phyloP scores from a whole-genome alignment of 2,888 invertebrate species.

The Altica lythri region DNA sequence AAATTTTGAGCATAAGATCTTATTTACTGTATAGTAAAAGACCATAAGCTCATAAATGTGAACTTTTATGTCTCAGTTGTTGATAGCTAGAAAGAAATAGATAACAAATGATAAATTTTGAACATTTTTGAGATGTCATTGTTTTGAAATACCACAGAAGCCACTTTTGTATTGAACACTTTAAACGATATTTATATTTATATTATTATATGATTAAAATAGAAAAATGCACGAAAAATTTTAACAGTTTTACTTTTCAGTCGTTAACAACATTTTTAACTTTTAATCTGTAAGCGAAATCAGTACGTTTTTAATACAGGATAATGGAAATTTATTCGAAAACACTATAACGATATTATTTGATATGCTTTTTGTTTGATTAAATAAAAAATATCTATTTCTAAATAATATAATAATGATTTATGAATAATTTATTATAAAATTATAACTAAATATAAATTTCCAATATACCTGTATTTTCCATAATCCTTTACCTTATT shows the following conservation, averaged over 20 bases:
- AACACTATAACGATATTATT: too few relatives aligned
- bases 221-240: slow-evolving; percentile 24
- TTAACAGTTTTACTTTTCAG: slow-evolving; percentile 31
- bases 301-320: slow-evolving; percentile 27
- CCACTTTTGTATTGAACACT: slow-evolving; percentile 45
- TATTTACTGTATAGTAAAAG: too few relatives aligned
- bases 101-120: not conserved
- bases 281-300: slow-evolving; percentile 29
- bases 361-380: too few relatives aligned
- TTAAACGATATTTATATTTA: slow-evolving; percentile 28
- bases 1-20: not conserved
- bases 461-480: too few relatives aligned
- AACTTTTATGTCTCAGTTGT: too few relatives aligned
- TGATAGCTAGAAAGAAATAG: not conserved
- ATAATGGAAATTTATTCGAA: too few relatives aligned
- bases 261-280: slow-evolving; percentile 32
- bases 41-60: too few relatives aligned
- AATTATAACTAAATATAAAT: too few relatives aligned
- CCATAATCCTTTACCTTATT: too few relatives aligned
- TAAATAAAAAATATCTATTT: too few relatives aligned
- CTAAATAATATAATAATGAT: too few relatives aligned
- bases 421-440: too few relatives aligned
- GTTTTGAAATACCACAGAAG: slow-evolving; percentile 41
- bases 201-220: slow-evolving; percentile 25
- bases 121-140: slow-evolving; percentile 5